These are phyloP conservation scores for Anisognathus igniventris DNA, from an alignment of 2,797 vertebrate genomes.

Conservation along the genomic window DNA sequence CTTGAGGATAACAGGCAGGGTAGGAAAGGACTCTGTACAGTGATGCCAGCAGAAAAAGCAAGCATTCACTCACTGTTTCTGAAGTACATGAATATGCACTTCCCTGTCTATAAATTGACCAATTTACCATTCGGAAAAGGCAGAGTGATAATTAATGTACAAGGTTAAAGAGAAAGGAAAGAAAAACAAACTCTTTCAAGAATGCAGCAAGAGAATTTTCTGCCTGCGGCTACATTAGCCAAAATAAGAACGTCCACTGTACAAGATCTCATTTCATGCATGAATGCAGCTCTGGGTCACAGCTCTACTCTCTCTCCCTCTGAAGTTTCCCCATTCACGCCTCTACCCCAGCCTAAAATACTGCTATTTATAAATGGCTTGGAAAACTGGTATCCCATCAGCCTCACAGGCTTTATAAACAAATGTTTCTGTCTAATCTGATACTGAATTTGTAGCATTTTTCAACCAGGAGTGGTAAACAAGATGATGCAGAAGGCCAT, in stretches of 20 bases:
- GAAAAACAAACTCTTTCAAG: not conserved
- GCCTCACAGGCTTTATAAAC: constrained; percentile 34
- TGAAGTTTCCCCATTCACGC: constrained; percentile 10
- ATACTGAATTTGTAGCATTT: constrained; percentile 14
- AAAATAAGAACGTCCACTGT: constrained; percentile 32
- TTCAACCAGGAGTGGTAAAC: constrained; percentile 9
- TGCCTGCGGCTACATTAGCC: constrained; percentile 35
- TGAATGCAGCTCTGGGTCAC: constrained; percentile 46
- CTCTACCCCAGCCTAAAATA: not conserved
- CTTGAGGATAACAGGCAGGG: not conserved
- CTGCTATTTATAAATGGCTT: not conserved
- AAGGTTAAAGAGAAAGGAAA: constrained; percentile 14
- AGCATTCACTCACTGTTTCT: not conserved
- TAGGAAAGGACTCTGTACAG: not conserved
- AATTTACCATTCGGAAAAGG: not conserved
- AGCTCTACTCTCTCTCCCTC: not conserved
- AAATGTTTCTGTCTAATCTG: constrained; percentile 20
- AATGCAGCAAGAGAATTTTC: constrained; percentile 38
- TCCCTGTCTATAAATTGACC: not conserved
- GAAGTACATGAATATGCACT: constrained; percentile 20
- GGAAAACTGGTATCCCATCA: constrained; percentile 7
- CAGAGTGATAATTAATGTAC: constrained; percentile 33
- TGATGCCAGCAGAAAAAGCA: not conserved
- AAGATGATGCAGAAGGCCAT: constrained; percentile 16
- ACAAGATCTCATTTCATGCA: constrained; percentile 45